Evolutionary conservation across 1,140 invertebrate species (phyloP), one percentile per base, ranked within the genome.

Genomic region (Drosophila neocordata): DNA sequence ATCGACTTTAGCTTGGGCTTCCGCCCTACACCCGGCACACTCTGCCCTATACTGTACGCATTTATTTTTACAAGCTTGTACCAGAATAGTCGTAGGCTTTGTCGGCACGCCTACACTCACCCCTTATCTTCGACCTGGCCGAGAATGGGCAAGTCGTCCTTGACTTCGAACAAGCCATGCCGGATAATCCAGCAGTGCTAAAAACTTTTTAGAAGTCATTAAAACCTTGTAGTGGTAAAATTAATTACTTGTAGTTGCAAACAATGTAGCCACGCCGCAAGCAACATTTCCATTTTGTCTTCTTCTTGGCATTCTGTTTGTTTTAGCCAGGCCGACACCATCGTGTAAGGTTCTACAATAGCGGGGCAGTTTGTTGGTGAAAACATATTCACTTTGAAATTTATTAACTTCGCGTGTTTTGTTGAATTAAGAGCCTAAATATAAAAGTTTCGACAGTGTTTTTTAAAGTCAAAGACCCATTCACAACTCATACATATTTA

Each of bases 201-300:
- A 89, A 90, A 88, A 88, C 73, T 90, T 90, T 85, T 85, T 89
- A 90, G 84, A 82, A 90, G 89, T 90, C 89, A 90, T 90, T 90
- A 90, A 90, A 90, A 77, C 80, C 89, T 90, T 90, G 89, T 90
- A 90, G 89, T 90, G 89, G 89, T 90, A 89, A 90, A 90, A 90
- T 90, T 90, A 90, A 90, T 90, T 90, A 90, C 89, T 90, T 90
- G 89, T 90, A 90, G 89, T 90, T 90, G 84, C 78, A 85, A 89
- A 89, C 89, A 90, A 90, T 90, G 84, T 90, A 79, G 77, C 88
- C 72, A 78, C 76, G 89, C 88, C 83, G 80, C 88, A 84, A 89
- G 84, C 84, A 89, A 80, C 79, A 75, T 89, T 88, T 79, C 76
- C 84, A 79, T 78, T 74, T 72, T 70, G 55, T 66, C 38, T 61